Conservation (phyloP, 2,113 vertebrate species). For the Serranochromis macrocephalus region DNA sequence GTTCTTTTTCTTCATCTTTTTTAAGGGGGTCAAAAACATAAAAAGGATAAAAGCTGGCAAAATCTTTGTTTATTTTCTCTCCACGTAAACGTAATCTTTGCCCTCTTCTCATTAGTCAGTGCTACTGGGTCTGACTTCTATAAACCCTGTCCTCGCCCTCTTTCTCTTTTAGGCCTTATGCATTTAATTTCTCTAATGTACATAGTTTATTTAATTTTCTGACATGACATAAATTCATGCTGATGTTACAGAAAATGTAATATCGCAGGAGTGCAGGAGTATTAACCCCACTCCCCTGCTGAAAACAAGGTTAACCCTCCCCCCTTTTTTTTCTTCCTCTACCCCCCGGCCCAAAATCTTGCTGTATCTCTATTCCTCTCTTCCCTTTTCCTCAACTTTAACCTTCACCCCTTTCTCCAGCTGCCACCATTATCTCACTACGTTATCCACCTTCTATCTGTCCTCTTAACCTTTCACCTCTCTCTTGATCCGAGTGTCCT, state of each 20-base stretch:
- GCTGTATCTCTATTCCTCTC: neutral
- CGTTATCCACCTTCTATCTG: neutral
- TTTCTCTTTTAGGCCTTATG: neutral
- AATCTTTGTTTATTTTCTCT: neutral
- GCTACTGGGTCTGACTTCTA: neutral
- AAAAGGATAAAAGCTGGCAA: neutral
- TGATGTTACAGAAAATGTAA: neutral
- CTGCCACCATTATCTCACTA: neutral
- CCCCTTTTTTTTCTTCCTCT: neutral
- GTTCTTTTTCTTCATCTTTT: neutral
- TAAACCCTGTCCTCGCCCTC: neutral
- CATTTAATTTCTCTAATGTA: neutral
- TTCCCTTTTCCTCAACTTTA: constrained; percentile 14
- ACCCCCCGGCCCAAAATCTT: neutral
- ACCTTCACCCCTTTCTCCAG: constrained; percentile 1
- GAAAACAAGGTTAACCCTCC: constrained; percentile 3
- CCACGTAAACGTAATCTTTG: neutral
- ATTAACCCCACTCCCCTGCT: neutral
- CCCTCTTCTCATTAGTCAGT: neutral
- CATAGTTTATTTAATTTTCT: neutral
- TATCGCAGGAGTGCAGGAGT: neutral
- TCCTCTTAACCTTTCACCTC: neutral
- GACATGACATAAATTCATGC: neutral
- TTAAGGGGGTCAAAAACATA: neutral
- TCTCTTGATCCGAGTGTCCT: neutral